Evolutionary conservation across 2,888 invertebrate species (phyloP), one percentile per base, ranked within the genome.

Genomic region (Xanthia icteritia): DNA sequence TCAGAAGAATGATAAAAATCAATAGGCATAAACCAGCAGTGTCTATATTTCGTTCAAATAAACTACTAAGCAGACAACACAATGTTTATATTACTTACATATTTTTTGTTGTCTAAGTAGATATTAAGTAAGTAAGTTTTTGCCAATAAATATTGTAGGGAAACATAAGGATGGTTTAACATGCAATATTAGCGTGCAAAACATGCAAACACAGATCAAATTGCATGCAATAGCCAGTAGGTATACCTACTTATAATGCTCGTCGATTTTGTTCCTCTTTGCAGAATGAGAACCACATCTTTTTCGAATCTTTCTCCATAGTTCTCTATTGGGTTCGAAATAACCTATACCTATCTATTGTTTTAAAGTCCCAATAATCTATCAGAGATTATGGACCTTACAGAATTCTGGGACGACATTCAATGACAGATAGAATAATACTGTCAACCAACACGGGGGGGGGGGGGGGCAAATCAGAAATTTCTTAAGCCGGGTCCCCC

Each of bases 161-260:
- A 31, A 48, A 67, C 42, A 17, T 27, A 31, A 9, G 9, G 23
- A 51, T 31, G 39, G 5, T 42, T 0, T 23, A 64, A 51, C 42
- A 58, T 70, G 45, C 54, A 69, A 67, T 68, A 45, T 1, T 31
- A 80, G 42, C n/a, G 27, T 73, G 42, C 64, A 73, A 81, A 23
- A 58, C 42, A 73, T 81, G 73, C 81, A 36, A 23, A 58, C 63
- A 63, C 42, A 77, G 9, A 39, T 45, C 48, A 65, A 51, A 65
- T 45, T 23, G 23, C 36, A 73, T 73, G 63, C 80, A 77, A 5
- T 51, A 36, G 13, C 23, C 54, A 42, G 20, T 31, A 23, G 15
- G 13, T 36, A n/a, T 48, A 68, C 20, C 13, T 15, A 56, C 8
- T 9, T 23, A 27, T 31, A 66, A 48, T 15, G n/a, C 20, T 42